Base-by-base conservation (phyloP, 2,888 invertebrate genomes). In the Lasioglossum pauxillum region DNA sequence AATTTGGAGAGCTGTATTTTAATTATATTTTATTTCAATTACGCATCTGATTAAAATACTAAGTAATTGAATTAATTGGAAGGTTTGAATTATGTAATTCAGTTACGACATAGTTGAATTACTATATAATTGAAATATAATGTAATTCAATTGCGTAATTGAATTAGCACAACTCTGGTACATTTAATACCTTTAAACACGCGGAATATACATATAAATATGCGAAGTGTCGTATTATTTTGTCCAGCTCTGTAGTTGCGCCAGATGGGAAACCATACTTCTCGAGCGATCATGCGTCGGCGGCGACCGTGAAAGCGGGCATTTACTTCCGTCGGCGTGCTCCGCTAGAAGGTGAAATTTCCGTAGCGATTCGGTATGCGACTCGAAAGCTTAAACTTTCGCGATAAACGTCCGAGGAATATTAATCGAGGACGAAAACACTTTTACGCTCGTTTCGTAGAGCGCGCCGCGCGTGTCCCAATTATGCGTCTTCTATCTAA, bases 371-470 rank as follows among this genome's bases (percentile, higher is more conserved):
- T 90, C 86, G 53, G 87, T 89, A 87, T 82, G 83, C 85, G 27
- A 49, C 74, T 57, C 49, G 76, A 64, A 78, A 81, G 78, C 71
- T 27, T 76, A 27, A 57, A 90, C 91, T 91, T 91, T 91, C 91
- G 80, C 87, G 78, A 60, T 31, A 46, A 64, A 31, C 82, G 35
- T 64, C 35, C 53, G 72, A 7, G 76, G 92, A 92, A 91, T 88
- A 77, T 75, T 57, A 87, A 89, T 75, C n/a, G 74, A 53, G 83
- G 69, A 81, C 84, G 88, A 89, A 92, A 92, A 89, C 88, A 90
- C 91, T 92, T 92, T 92, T 92, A 90, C 88, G 75, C 83, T 91
- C 89, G 89, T 89, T 87, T 82, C 80, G 64, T 76, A 71, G 80
- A 77, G 23, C 38, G 74, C 23, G 12, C 31, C 67, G 14, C 64